Evolutionary conservation across 2,888 invertebrate genomes (phyloP).

Genomic region (Scaptomyza parva): DNA sequence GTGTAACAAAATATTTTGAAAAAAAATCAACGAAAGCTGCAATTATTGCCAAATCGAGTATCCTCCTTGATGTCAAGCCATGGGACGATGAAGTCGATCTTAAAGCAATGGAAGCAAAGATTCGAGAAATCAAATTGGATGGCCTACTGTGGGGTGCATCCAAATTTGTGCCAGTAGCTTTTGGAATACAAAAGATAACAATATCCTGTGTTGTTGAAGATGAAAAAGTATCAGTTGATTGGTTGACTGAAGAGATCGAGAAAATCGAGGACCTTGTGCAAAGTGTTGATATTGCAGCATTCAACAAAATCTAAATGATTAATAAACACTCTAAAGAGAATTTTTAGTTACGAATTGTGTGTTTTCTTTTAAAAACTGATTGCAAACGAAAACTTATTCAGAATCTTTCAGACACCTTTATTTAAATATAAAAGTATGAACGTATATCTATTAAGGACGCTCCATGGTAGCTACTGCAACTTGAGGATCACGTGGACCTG

Average conservation of each 20-base stretch:
- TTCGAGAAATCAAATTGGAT: slow-evolving; percentile 91
- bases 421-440: slow-evolving; percentile 25
- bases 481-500: slow-evolving; percentile 84
- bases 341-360: slow-evolving; percentile 1
- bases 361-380: background rate
- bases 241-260: slow-evolving; percentile 94
- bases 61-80: slow-evolving; percentile 97
- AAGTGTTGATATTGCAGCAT: slow-evolving; percentile 97
- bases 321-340: slow-evolving; percentile 7
- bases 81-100: slow-evolving; percentile 97
- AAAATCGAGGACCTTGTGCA: slow-evolving; percentile 94
- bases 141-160: slow-evolving; percentile 98
- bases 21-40: slow-evolving; percentile 96
- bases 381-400: background rate
- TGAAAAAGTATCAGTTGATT: slow-evolving; percentile 96
- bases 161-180: slow-evolving; percentile 95
- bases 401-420: slow-evolving; percentile 36
- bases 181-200: slow-evolving; percentile 96
- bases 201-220: slow-evolving; percentile 97
- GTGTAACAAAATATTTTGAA: slow-evolving; percentile 94
- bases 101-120: slow-evolving; percentile 91
- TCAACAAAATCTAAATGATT: slow-evolving; percentile 92
- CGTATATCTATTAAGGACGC: slow-evolving; percentile 40
- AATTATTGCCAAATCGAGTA: slow-evolving; percentile 96
- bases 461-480: slow-evolving; percentile 85